A percentile compares a stretch with the other conserved stretches of the same genome.
Evolutionary conservation across 2,797 vertebrate species (phyloP).

Genomic region (Lepidocolaptes lacrymiger): DNA sequence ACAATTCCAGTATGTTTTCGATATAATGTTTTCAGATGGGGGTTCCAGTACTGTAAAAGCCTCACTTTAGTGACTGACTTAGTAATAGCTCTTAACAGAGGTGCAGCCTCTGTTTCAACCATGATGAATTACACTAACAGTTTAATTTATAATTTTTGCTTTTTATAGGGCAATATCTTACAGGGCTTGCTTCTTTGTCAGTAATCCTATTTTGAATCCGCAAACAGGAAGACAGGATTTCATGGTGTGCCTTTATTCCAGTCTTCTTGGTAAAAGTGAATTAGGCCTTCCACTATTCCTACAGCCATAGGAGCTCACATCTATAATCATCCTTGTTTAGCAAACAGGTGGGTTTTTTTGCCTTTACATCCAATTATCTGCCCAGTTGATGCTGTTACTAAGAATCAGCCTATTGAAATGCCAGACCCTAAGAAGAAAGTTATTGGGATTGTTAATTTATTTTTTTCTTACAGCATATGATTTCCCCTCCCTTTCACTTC

Average conservation of each 20-base stretch:
- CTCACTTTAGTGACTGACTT: not conserved
- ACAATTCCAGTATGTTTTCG: not conserved
- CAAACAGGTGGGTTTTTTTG: not conserved
- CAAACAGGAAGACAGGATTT: not conserved
- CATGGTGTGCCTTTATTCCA: not conserved
- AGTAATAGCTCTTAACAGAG: not conserved
- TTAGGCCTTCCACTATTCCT: not conserved
- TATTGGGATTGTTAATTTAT: not conserved
- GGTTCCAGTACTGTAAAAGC: not conserved
- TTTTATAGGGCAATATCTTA: not conserved
- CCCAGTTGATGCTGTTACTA: not conserved
- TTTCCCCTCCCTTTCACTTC: not conserved
- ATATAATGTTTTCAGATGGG: not conserved
- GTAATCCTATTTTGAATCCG: not conserved
- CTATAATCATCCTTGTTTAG: not conserved
- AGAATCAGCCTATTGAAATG: not conserved
- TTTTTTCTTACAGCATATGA: not conserved
- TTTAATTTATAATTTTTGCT: not conserved
- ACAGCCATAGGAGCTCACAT: not conserved
- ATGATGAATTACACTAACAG: not conserved
- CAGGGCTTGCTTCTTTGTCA: not conserved
- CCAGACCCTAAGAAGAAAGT: not conserved
- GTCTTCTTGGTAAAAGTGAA: not conserved
- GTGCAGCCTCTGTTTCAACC: not conserved
- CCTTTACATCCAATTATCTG: not conserved